Conservation (phyloP, 2,797 vertebrate genomes). For the Anabacerthia variegaticeps region DNA sequence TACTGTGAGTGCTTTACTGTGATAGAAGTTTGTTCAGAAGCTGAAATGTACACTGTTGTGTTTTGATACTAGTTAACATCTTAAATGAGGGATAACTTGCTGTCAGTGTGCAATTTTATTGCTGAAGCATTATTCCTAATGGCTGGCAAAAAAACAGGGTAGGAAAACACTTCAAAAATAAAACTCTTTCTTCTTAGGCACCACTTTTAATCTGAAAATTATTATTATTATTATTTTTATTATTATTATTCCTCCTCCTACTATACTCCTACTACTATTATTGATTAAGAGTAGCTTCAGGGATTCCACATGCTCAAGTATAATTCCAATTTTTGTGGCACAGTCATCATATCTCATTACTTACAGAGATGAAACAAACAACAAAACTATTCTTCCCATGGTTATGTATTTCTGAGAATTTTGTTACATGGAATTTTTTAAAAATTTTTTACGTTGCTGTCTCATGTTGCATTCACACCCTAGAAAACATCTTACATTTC, state of each 20-base stretch:
- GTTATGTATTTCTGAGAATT: not conserved
- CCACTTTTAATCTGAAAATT: not conserved
- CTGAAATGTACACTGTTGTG: not conserved
- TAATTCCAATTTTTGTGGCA: not conserved
- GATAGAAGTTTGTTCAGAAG: not conserved
- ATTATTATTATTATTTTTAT: not conserved
- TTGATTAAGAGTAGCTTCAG: not conserved
- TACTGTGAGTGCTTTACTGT: not conserved
- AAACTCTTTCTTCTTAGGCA: not conserved
- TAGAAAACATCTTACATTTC: not conserved
- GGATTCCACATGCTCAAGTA: not conserved
- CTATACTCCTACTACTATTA: no score
- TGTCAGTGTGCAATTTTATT: not conserved
- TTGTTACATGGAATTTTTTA: not conserved
- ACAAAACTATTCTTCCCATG: not conserved
- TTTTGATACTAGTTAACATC: not conserved
- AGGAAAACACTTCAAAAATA: not conserved
- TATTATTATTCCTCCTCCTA: no score
- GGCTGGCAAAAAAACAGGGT: not conserved
- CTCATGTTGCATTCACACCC: not conserved
- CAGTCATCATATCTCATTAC: not conserved
- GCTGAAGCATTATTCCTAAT: not conserved
- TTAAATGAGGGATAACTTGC: not conserved
- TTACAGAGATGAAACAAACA: not conserved
- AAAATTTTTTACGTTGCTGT: not conserved